phyloP scores from a whole-genome alignment of 2,113 vertebrate species.

The Dicentrarchus labrax region DNA sequence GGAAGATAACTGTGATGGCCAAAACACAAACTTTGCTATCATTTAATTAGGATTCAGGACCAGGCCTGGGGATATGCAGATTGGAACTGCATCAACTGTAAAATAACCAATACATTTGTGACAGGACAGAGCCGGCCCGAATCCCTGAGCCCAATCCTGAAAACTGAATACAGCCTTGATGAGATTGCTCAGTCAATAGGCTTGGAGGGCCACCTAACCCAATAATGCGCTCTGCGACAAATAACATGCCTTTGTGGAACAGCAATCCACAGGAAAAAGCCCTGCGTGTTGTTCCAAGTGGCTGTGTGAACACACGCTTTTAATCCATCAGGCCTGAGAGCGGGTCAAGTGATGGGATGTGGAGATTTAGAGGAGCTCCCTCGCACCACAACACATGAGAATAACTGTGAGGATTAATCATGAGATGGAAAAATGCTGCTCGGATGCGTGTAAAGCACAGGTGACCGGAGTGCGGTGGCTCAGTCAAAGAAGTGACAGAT shows the following conservation, averaged over 20 bases:
- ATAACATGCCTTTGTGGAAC: slow-evolving; percentile 50
- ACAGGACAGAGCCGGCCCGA: slow-evolving; percentile 17
- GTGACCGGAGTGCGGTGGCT: not conserved
- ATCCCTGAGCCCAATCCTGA: slow-evolving; percentile 35
- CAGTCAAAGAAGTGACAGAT: slow-evolving; percentile 1
- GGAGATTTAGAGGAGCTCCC: slow-evolving; percentile 22
- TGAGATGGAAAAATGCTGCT: slow-evolving; percentile 6
- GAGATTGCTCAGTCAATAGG: slow-evolving; percentile 60
- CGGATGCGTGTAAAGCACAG: not conserved
- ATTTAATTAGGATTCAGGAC: slow-evolving; percentile 42
- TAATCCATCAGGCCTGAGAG: slow-evolving; percentile 69
- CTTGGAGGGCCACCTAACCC: slow-evolving; percentile 60
- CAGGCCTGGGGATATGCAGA: not conserved
- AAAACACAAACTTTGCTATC: slow-evolving; percentile 12
- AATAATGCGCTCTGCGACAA: slow-evolving; percentile 46
- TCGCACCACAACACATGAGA: not conserved
- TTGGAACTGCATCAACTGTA: not conserved
- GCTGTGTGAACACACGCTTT: slow-evolving; percentile 62
- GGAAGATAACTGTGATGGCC: not conserved
- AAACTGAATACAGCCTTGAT: slow-evolving; percentile 59
- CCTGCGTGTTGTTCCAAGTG: slow-evolving; percentile 37
- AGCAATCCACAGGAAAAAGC: slow-evolving; percentile 10
- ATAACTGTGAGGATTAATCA: not conserved
- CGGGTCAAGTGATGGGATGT: slow-evolving; percentile 58
- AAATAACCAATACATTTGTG: not conserved